Evolutionary conservation across 2,797 vertebrate species (phyloP), one percentile per base, ranked within the genome.

Genomic region (Sebastes steindachneri): DNA sequence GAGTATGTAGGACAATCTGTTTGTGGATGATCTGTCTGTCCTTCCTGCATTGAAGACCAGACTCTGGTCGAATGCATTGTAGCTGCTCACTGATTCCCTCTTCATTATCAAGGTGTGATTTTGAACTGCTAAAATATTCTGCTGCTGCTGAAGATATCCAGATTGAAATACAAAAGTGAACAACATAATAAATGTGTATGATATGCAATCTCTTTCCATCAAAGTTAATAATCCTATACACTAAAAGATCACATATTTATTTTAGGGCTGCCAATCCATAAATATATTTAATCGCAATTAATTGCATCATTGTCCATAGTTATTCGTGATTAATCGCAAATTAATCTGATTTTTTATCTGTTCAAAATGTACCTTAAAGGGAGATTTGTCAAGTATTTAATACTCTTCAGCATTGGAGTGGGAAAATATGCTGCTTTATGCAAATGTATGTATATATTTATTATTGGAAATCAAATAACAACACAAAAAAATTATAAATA

Each of bases 41-140:
- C 31, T 80, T 84, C 23, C n/a, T 80, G 77, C 64, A 69, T 79
- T 69, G 80, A 77, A 58, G 75, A 75, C 45, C 65, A 48, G 57
- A 74, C 77, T 66, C 17, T 68, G 75, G 80, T 82, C 72, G 57
- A 77, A 82, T 77, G 78, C 78, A 79, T 85, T 68, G 75, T 79
- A 92, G 87, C 89, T 92, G 86, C 88, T 92, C 88, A 76, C 63
- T 86, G 80, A 84, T 71, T 80, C 62, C 54, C 60, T 84, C 80
- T 84, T 89, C 25, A 77, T 77, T 80, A 63, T 78, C 51, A 71
- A 80, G 33, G 77, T 85, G 81, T 88, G 87, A 84, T 84, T 89
- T 95, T 94, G 94, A 95, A 96, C 95, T 91, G 91, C 95, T 90
- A 93, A 94, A 96, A 90, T 94, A 94, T 96, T 93, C 94, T 95